phyloP scores from a whole-genome alignment of 2,113 vertebrate genomes.

The Pipra filicauda region DNA sequence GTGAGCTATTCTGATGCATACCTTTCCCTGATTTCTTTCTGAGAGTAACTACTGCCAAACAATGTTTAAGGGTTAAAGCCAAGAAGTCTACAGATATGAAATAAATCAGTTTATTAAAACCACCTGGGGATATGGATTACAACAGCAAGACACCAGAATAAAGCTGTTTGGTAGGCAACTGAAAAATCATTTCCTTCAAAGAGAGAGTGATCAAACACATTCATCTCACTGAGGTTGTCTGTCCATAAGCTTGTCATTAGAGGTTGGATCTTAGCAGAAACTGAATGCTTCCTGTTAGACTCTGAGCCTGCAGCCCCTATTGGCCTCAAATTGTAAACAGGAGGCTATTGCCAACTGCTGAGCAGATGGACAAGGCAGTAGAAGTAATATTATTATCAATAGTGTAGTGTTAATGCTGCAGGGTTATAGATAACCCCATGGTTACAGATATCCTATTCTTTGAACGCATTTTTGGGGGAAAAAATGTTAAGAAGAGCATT shows the following conservation, averaged over 20 bases:
- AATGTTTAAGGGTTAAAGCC: background rate
- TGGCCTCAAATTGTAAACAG: background rate
- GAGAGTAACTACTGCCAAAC: background rate
- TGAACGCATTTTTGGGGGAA: background rate
- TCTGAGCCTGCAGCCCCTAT: background rate
- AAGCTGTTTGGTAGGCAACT: background rate
- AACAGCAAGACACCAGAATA: background rate
- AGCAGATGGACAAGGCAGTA: background rate
- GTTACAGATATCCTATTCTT: background rate
- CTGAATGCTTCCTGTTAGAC: background rate
- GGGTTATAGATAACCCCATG: background rate
- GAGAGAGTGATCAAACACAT: background rate
- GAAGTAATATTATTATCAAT: background rate
- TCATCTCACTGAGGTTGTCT: background rate
- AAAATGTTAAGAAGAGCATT: background rate
- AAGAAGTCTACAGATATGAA: background rate
- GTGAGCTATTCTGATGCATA: background rate
- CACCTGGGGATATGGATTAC: background rate
- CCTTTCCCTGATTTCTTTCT: background rate
- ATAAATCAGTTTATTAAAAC: background rate
- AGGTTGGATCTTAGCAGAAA: background rate
- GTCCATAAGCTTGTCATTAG: conserved; percentile 6
- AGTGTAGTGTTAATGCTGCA: background rate
- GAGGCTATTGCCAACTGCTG: background rate
- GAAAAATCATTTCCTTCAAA: background rate